Evolutionary conservation across 2,113 vertebrate species (phyloP), one percentile per base, ranked within the genome.

Genomic region (Scomber scombrus): DNA sequence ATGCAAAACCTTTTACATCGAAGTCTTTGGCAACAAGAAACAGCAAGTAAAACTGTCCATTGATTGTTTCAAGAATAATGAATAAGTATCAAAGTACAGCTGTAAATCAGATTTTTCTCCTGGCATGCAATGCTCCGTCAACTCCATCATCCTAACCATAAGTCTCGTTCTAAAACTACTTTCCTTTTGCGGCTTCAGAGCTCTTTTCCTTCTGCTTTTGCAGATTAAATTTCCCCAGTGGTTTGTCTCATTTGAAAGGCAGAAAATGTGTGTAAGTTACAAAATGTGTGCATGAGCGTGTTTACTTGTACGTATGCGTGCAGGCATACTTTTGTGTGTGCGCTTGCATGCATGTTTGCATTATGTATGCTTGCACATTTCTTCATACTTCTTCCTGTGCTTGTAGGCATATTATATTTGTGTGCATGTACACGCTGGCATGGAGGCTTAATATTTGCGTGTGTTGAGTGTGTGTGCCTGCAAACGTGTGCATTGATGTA

Each of bases 141-240:
- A 66, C 80, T 85, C 85, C 83, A 72, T 82, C 89, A 69, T 85
- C 63, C 71, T 55, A 64, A 86, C 84, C 85, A 82, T 89, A 82
- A 90, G 84, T 91, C 83, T 87, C 57, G 26, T 82, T 89, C 69
- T 88, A 69, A 89, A 93, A 80, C 71, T 62, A 76, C 87, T 90
- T 91, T 89, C 72, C 80, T 86, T 85, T 83, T 92, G 88, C 1
- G 81, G 88, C 88, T 86, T 88, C 71, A 52, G 81, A 92, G 87
- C 78, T 77, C 84, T 92, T 89, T 90, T 86, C 91, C 88, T 77
- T 90, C 89, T 91, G 90, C 89, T 82, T 82, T 75, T 78, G 85
- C 91, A 93, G 88, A 92, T 91, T 93, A 70, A 80, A 87, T 91
- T 93, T 92, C 92, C 91, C 88, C 91, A 92, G 93, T 94, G 93